Evolutionary conservation across 2,113 vertebrate species (phyloP), one percentile per base, ranked within the genome.

Genomic region (Ammodytes dubius): DNA sequence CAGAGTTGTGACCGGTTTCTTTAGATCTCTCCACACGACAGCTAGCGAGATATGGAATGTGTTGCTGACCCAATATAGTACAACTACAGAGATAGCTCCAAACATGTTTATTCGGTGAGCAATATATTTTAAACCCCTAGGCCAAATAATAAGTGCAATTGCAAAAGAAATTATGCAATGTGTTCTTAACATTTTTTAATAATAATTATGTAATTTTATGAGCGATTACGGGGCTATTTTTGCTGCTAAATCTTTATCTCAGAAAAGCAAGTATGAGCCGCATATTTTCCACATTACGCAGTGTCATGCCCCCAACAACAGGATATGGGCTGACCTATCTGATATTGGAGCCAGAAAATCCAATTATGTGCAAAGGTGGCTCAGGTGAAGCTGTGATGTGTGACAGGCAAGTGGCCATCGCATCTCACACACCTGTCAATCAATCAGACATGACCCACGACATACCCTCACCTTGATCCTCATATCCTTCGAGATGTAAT

Each of bases 321-420:
- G 69, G 42, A 79, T 58, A 57, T 68, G 7, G 19, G 52, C 46
- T 76, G 63, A 72, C 54, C 73, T 13, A 52, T 5, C 72, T 68
- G 52, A 67, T 56, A 75, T 43, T 47, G 50, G 61, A 59, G 78
- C 39, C 45, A 39, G 35, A 79, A 79, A 86, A 81, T 82, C 81
- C 60, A 74, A 75, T 86, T 82, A 68, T 65, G 65, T 77, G 71
- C 42, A 77, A 77, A 82, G 72, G 69, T 71, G 64, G 47, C 59
- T 75, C 7, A 8, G 61, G 12, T 76, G 67, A 80, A 70, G 57
- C 12, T 77, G 27, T 27, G 74, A 86, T 52, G 19, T 68, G 63
- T 63, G 81, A 84, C 81, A 59, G 78, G 82, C 74, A 82, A 68
- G 35, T 64, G 67, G 64, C 19, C 64, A 52, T 82, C 69, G 9